A percentile compares a stretch with the other conserved stretches of the same genome.
These are phyloP conservation scores for Irena cyanogastra DNA, from an alignment of 2,113 vertebrate genomes.

Conservation along the genomic window DNA sequence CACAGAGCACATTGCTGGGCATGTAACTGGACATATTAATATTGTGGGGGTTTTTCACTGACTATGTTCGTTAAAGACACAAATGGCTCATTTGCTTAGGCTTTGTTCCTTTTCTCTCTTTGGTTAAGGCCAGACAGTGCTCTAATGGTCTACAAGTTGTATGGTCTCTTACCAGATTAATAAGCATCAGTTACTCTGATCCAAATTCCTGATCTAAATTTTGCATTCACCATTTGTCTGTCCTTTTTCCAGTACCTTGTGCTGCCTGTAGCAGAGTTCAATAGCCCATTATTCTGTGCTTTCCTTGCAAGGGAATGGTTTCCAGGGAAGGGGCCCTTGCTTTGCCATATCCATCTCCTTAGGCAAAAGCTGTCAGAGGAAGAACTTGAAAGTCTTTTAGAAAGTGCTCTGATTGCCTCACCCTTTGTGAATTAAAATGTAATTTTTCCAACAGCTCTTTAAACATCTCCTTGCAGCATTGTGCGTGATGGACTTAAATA, in stretches of 20 bases:
- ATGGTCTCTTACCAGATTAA: not conserved
- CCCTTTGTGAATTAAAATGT: not conserved
- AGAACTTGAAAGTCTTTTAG: not conserved
- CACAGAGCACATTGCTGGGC: not conserved
- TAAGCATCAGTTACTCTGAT: not conserved
- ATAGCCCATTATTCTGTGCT: not conserved
- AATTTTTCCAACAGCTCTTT: not conserved
- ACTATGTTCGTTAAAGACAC: not conserved
- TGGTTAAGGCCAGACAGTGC: not conserved
- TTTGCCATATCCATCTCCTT: not conserved
- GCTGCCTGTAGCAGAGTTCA: not conserved
- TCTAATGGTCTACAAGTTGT: not conserved
- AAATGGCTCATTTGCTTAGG: not conserved
- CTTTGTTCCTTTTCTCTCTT: not conserved
- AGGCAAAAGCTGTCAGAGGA: not conserved
- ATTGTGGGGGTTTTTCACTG: not conserved
- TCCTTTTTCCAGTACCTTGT: not conserved
- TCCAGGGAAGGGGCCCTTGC: not conserved
- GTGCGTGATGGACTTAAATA: not conserved
- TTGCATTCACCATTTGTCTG: not conserved
- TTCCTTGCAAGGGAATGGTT: not conserved
- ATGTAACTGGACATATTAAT: not conserved
- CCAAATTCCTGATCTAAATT: slow-evolving; percentile 1
- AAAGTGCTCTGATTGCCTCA: not conserved
- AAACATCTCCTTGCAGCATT: not conserved